Conservation (phyloP, 2,113 vertebrate genomes). For the Erpornis zantholeuca region DNA sequence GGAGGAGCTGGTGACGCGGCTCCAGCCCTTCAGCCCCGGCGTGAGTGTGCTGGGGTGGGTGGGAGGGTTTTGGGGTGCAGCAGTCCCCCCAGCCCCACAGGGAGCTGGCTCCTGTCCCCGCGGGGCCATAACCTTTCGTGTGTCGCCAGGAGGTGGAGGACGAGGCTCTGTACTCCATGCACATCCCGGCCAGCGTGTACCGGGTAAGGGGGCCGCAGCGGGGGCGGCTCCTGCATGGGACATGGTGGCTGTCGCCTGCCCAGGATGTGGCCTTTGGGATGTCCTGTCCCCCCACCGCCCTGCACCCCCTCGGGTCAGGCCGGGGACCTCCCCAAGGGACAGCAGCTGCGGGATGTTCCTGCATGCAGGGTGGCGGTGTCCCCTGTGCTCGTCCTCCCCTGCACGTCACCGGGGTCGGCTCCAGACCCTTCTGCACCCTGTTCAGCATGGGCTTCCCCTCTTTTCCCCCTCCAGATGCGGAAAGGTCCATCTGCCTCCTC, state of each 20-base stretch:
- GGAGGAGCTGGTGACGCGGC: conserved; percentile 86
- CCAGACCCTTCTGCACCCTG: fast-evolving
- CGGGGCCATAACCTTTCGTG: background rate
- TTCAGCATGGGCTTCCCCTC: background rate
- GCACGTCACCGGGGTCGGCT: background rate
- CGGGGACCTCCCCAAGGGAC: background rate
- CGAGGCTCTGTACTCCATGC: conserved; percentile 71
- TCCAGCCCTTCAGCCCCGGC: conserved; percentile 87
- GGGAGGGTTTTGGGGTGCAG: background rate
- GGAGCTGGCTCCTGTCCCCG: background rate
- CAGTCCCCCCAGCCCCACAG: background rate
- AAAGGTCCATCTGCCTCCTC: conserved; percentile 84
- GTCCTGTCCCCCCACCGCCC: background rate
- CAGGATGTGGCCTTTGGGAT: background rate
- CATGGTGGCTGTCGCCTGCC: background rate
- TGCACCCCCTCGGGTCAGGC: background rate
- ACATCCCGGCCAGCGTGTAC: conserved; percentile 72
- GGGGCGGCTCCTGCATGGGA: conserved; percentile 23
- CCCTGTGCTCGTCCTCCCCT: background rate
- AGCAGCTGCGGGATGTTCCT: background rate
- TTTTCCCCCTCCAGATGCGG: conserved; percentile 80
- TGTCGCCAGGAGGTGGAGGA: conserved; percentile 74
- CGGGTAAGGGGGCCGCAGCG: conserved; percentile 65
- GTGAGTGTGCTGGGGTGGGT: conserved; percentile 74
- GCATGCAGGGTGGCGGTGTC: background rate